Evolutionary conservation across 2,113 vertebrate species (phyloP).

Genomic region (Alouatta palliata): DNA sequence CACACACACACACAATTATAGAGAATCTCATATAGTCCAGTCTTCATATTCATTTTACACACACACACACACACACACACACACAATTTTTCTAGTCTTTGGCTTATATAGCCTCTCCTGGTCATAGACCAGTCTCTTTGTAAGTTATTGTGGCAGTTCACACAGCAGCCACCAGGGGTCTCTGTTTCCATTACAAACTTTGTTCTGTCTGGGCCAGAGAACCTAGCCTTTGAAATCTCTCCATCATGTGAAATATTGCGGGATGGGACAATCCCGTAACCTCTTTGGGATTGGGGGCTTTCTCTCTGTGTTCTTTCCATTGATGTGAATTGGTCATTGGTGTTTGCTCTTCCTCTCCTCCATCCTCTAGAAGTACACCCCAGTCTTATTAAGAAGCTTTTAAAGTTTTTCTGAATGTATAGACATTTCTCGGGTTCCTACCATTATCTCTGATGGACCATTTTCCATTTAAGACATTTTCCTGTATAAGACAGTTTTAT

Average conservation of each 20-base stretch:
- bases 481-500: slow-evolving; percentile 63
- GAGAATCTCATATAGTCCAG: slow-evolving; percentile 77
- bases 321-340: slow-evolving; percentile 59
- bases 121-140: slow-evolving; percentile 76
- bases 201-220: slow-evolving; percentile 65
- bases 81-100: slow-evolving; percentile 70
- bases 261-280: slow-evolving; percentile 59
- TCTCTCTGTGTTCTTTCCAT: slow-evolving; percentile 48
- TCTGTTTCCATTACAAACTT: slow-evolving; percentile 76
- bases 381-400: slow-evolving; percentile 22
- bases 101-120: slow-evolving; percentile 82
- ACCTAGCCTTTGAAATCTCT: slow-evolving; percentile 67
- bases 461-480: slow-evolving; percentile 68
- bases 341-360: slow-evolving; percentile 56
- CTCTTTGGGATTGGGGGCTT: background rate
- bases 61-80: slow-evolving; percentile 60
- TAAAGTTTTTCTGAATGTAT: slow-evolving; percentile 61
- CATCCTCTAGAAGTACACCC: slow-evolving; percentile 44
- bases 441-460: slow-evolving; percentile 49
- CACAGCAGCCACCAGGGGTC: slow-evolving; percentile 78
- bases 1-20: slow-evolving; percentile 62
- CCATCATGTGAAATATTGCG: slow-evolving; percentile 54
- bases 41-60: slow-evolving; percentile 71
- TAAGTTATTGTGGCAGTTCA: slow-evolving; percentile 76
- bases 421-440: slow-evolving; percentile 48